Evolutionary conservation across 2,888 invertebrate species (phyloP).

Genomic region (Anthophora plumipes): DNA sequence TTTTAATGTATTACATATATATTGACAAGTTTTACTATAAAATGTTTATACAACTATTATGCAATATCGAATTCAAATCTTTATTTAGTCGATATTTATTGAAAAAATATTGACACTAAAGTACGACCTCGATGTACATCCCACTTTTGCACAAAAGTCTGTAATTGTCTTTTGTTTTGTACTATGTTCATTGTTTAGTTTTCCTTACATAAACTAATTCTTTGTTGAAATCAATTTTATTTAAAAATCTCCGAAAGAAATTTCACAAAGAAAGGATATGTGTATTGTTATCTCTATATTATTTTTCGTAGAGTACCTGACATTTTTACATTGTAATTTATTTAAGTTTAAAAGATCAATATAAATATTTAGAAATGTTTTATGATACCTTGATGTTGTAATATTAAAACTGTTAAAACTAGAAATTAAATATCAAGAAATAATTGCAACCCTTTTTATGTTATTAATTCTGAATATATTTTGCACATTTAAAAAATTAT

Average conservation of each 20-base stretch:
- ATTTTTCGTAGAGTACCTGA: conserved; percentile 58
- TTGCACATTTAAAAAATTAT: conserved; percentile 33
- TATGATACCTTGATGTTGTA: conserved; percentile 11
- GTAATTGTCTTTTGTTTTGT: conserved; percentile 6
- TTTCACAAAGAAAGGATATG: conserved; percentile 3
- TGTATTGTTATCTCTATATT: conserved; percentile 21
- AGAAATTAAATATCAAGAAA: conserved; percentile 13
- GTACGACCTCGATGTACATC: conserved; percentile 1
- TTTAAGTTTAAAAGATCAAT: conserved; percentile 29
- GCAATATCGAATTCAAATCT: conserved; percentile 22
- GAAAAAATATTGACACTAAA: background rate
- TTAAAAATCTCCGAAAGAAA: conserved; percentile 7
- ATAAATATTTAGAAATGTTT: conserved; percentile 12
- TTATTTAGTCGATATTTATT: conserved; percentile 5
- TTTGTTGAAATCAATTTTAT: background rate
- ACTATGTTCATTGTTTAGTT: conserved; percentile 16
- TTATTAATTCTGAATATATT: conserved; percentile 33
- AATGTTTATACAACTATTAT: conserved; percentile 2
- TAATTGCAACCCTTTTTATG: conserved; percentile 26
- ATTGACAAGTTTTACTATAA: conserved; percentile 12
- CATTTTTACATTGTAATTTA: conserved; percentile 48
- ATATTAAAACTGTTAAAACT: conserved; percentile 11
- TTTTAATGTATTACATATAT: conserved; percentile 11
- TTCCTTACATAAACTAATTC: background rate
- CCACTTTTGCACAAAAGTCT: conserved; percentile 49